Evolutionary conservation across 2,113 vertebrate species (phyloP).

Genomic region (Cottus gobio): DNA sequence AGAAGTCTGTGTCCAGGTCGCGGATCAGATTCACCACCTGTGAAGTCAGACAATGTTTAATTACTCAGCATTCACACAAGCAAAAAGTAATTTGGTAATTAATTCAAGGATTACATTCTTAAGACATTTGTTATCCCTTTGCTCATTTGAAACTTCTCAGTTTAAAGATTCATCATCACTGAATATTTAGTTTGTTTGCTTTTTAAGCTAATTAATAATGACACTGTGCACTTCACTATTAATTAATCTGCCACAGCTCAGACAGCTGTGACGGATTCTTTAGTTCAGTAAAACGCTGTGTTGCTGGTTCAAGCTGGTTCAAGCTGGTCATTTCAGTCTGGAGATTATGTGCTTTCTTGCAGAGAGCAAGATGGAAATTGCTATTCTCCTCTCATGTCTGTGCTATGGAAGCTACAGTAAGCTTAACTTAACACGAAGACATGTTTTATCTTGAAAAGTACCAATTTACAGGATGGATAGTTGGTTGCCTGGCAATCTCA

Average conservation of each 20-base stretch:
- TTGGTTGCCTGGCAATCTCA: neutral
- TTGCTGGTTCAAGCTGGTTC: neutral
- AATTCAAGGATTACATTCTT: neutral
- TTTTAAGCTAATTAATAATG: neutral
- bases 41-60: neutral
- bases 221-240: too few relatives aligned
- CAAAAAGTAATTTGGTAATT: neutral
- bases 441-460: neutral
- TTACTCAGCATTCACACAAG: neutral
- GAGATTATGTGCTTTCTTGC: neutral
- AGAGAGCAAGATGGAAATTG: neutral
- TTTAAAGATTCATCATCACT: neutral
- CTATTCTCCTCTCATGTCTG: neutral
- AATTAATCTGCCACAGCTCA: neutral
- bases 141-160: neutral
- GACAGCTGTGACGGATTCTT: neutral
- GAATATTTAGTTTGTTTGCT: neutral
- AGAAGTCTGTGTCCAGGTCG: constrained; percentile 82
- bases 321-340: neutral
- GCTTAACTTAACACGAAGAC: neutral
- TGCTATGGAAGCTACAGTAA: neutral
- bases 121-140: neutral
- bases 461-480: neutral
- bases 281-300: neutral
- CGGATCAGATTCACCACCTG: constrained; percentile 82